Conservation (phyloP, 2,888 invertebrate species). For the Cheilosia soror region DNA sequence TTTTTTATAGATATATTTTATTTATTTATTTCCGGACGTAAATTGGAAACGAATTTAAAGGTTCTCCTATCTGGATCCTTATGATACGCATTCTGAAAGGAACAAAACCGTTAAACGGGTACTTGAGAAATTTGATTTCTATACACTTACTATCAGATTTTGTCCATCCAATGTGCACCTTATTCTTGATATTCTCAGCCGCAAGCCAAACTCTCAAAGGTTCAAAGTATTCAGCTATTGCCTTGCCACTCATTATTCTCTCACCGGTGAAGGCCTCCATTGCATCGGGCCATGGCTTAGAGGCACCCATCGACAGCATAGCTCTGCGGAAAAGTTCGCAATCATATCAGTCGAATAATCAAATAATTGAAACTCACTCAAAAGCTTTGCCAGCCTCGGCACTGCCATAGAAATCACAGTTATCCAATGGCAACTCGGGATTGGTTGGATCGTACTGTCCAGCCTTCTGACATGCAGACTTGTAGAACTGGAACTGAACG, state of each 20-base stretch:
- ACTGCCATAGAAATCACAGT: conserved; percentile 94
- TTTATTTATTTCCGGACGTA: too few species aligned
- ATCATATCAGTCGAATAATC: neutral
- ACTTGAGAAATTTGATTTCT: neutral
- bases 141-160: conserved; percentile 81
- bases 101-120: neutral
- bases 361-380: conserved; percentile 83
- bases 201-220: conserved; percentile 91
- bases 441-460: conserved; percentile 90
- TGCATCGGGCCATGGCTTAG: conserved; percentile 92
- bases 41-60: neutral
- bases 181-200: conserved; percentile 89
- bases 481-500: conserved; percentile 91
- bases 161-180: conserved; percentile 88
- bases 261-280: conserved; percentile 92
- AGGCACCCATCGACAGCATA: conserved; percentile 89
- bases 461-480: conserved; percentile 89
- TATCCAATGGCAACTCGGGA: conserved; percentile 88
- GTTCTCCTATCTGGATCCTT: neutral
- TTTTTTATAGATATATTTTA: too few species aligned
- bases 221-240: conserved; percentile 91
- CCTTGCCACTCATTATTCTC: conserved; percentile 89
- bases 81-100: conserved; percentile 55
- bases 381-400: conserved; percentile 90
- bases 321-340: conserved; percentile 83